A percentile compares a stretch with the other conserved stretches of the same genome.
These are phyloP conservation scores for Calidris pugnax DNA, from an alignment of 2,113 vertebrate genomes.

Conservation along the genomic window DNA sequence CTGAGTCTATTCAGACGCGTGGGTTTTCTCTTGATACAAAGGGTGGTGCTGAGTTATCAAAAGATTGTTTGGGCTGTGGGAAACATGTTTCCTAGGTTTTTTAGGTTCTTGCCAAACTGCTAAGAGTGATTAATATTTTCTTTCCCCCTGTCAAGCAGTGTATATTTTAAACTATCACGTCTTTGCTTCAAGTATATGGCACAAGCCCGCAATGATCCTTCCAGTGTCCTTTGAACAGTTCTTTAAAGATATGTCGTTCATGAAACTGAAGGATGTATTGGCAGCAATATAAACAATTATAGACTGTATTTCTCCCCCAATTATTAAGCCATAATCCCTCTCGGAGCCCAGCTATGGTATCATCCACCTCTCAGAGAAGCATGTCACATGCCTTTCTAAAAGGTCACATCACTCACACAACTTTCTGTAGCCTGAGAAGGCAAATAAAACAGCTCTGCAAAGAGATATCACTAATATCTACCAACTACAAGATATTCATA, in stretches of 20 bases:
- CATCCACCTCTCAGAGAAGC: not conserved
- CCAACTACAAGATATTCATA: not conserved
- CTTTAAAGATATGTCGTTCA: not conserved
- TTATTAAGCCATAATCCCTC: not conserved
- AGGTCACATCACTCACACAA: not conserved
- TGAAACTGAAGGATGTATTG: not conserved
- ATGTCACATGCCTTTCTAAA: not conserved
- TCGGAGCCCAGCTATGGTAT: not conserved
- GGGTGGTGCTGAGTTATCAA: not conserved
- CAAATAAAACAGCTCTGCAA: not conserved
- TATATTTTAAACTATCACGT: conserved; percentile 27
- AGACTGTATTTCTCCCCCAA: not conserved
- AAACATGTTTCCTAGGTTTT: not conserved
- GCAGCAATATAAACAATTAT: not conserved
- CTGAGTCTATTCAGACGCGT: not conserved
- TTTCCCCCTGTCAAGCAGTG: not conserved
- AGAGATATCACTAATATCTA: not conserved
- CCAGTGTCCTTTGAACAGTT: not conserved
- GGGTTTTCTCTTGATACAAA: not conserved
- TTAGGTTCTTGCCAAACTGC: not conserved
- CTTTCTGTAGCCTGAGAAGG: not conserved
- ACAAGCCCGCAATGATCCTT: not conserved
- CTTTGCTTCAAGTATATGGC: not conserved
- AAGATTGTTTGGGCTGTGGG: not conserved
- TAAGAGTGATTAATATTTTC: conserved; percentile 10